Evolutionary conservation across 2,797 vertebrate genomes (phyloP).

Genomic region (Toxotes lorentzi): DNA sequence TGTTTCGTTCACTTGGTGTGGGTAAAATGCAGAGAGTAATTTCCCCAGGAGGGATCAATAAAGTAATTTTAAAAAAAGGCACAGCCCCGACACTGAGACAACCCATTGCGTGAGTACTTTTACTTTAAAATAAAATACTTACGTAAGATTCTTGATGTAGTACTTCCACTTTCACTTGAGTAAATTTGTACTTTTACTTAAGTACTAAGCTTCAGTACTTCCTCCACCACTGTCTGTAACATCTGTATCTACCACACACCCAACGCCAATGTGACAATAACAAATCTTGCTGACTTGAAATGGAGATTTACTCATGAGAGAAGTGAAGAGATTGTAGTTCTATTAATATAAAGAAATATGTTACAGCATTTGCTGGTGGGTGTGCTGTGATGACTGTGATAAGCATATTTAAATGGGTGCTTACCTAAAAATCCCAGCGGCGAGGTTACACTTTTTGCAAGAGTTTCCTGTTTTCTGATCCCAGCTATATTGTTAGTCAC

Average conservation of each 20-base stretch:
- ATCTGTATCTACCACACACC: not conserved
- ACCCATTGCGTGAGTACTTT: too few relatives aligned
- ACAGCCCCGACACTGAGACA: too few relatives aligned
- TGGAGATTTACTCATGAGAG: not conserved
- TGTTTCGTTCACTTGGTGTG: too few relatives aligned
- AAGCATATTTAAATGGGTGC: slow-evolving; percentile 20
- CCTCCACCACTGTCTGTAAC: too few relatives aligned
- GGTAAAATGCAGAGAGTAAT: too few relatives aligned
- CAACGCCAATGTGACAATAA: not conserved
- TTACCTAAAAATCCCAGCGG: slow-evolving; percentile 13
- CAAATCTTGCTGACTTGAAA: not conserved
- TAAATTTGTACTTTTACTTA: too few relatives aligned
- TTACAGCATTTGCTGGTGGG: not conserved
- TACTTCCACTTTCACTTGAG: too few relatives aligned
- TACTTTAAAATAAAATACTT: too few relatives aligned
- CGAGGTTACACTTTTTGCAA: not conserved
- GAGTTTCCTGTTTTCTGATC: not conserved
- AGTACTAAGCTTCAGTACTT: too few relatives aligned
- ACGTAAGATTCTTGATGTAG: too few relatives aligned
- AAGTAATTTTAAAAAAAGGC: too few relatives aligned
- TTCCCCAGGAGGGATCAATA: too few relatives aligned
- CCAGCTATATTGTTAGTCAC: not conserved
- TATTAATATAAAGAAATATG: not conserved
- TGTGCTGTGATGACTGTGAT: slow-evolving; percentile 3
- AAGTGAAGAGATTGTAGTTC: not conserved